A percentile compares a stretch with the other conserved stretches of the same genome.
phyloP scores from a whole-genome alignment of 2,113 vertebrate species.

The Motacilla alba region DNA sequence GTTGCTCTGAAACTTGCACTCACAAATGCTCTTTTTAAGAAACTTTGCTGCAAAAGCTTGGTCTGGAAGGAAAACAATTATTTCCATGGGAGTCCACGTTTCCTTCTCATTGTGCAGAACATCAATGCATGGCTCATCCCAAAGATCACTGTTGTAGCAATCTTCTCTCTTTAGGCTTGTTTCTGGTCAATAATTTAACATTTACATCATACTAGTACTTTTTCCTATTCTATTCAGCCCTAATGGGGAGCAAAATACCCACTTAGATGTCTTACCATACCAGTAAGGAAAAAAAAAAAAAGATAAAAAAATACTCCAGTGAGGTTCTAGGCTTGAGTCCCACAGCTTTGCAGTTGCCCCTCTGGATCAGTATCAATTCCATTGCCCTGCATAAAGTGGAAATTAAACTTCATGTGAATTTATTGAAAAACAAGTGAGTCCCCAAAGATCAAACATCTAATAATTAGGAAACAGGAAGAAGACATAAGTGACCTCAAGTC shows the following conservation, averaged over 20 bases:
- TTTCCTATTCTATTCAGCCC: neutral
- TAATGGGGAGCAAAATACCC: neutral
- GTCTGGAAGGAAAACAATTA: neutral
- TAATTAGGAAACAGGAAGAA: neutral
- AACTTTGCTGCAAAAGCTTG: neutral
- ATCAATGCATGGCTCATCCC: neutral
- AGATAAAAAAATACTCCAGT: neutral
- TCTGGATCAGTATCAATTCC: neutral
- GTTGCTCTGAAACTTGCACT: neutral
- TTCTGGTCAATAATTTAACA: neutral
- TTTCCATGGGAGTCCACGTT: accelerated
- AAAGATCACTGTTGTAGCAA: neutral
- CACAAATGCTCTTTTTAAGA: neutral
- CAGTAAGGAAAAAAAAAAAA: neutral
- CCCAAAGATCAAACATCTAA: neutral
- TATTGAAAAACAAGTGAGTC: neutral
- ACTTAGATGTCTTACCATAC: neutral
- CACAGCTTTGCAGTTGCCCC: neutral
- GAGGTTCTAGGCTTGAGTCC: neutral
- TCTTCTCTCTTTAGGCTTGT: neutral
- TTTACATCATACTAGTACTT: neutral
- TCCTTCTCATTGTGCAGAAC: neutral
- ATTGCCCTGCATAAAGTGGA: neutral
- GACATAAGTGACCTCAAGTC: accelerated
- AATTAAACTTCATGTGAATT: neutral